Evolutionary conservation across 2,797 vertebrate species (phyloP), one percentile per base, ranked within the genome.

Genomic region (Acanthurus lineatus): DNA sequence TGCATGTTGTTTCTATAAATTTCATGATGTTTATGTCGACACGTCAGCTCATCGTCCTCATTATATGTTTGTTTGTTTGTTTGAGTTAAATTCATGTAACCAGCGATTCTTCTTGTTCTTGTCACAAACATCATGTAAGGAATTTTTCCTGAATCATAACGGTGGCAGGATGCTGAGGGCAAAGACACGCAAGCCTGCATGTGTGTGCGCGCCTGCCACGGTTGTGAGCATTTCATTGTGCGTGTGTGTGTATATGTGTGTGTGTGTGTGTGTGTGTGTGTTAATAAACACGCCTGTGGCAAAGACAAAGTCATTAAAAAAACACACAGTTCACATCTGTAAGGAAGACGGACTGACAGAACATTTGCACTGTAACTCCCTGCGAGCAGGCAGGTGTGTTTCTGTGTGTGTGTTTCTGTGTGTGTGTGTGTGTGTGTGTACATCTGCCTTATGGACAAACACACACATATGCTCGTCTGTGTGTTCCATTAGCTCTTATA

Each of bases 251-350:
- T 73, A 58, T 77, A 73, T 48, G 48, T 66, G 75, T 74, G 58
- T 81, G 77, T 12, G 22, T 69, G 69, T 17, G 35, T 69, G 69
- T 75, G 63, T 78, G 77, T 54, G 44, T 68, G 76, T 75, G 62
- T 80, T 81, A 82, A 80, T 81, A 82, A 92, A 89, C 47, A 73
- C 60, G 87, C 90, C 86, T 17, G n/a, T 82, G 71, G 86, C 87
- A 84, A 82, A 89, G 76, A 88, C 77, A 84, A 83, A 81, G 48
- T 61, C 82, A 77, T 69, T 68, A 68, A 45, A 65, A 73, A 87
- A 68, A 74, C 73, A 76, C 69, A 85, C 53, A 78, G 69, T 73
- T 73, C 70, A 69, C 53, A 85, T 90, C 77, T 84, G 80, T 67
- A 82, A 44, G 69, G 60, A 76, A 60, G 76, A 81, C 16, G 60